phyloP scores from a whole-genome alignment of 2,797 vertebrate genomes.

The Cercopithecus diana region DNA sequence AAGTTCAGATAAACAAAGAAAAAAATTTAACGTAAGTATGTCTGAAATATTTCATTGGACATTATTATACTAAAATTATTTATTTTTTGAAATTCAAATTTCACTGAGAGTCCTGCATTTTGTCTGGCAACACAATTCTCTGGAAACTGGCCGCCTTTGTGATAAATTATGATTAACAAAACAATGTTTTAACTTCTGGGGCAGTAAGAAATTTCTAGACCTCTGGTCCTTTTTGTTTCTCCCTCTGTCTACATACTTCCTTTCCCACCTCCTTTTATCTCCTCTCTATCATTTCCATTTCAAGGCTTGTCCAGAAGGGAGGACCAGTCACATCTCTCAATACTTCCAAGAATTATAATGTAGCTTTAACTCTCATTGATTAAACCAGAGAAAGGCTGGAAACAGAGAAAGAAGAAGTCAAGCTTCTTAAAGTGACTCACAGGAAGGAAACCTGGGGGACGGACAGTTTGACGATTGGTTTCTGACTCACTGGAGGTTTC shows the following conservation, averaged over 20 bases:
- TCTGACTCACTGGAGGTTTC: slow-evolving; percentile 68
- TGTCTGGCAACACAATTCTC: neutral
- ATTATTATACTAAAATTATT: neutral
- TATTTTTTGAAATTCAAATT: neutral
- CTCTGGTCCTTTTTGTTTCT: neutral
- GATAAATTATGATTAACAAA: slow-evolving; percentile 16
- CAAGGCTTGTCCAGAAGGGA: neutral
- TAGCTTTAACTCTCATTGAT: neutral
- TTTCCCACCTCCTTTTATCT: neutral
- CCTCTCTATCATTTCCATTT: neutral
- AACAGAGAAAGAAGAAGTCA: slow-evolving; percentile 67
- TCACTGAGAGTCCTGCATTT: neutral
- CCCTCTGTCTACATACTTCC: neutral
- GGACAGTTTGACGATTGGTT: slow-evolving; percentile 48
- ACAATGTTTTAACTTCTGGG: neutral
- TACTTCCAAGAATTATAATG: slow-evolving; percentile 15
- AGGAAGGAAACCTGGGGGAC: slow-evolving; percentile 67
- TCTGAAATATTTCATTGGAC: neutral
- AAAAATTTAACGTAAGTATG: neutral
- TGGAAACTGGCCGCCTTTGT: neutral
- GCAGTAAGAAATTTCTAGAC: slow-evolving; percentile 2
- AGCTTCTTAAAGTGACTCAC: slow-evolving; percentile 61
- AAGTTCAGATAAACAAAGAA: neutral
- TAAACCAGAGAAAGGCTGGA: slow-evolving; percentile 57
- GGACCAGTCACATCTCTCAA: neutral